Conservation (phyloP, 1,140 invertebrate species). For the Drosophila sucinea region DNA sequence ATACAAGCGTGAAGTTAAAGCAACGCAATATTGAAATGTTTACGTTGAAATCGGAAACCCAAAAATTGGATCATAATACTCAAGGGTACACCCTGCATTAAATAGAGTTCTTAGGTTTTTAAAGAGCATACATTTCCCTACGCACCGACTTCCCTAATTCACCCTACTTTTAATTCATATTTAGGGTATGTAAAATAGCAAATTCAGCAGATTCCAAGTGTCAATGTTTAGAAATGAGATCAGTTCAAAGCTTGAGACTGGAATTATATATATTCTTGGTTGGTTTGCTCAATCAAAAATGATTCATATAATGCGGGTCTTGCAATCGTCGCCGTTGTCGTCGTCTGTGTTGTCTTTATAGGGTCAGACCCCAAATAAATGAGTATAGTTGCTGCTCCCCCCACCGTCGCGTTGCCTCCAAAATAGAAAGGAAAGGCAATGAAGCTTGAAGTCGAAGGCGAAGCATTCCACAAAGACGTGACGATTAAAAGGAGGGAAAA, state of each 20-base stretch:
- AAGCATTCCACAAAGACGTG: conserved; percentile 6
- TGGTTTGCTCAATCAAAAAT: conserved; percentile 12
- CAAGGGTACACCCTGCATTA: too few species aligned
- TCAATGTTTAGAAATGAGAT: conserved; percentile 8
- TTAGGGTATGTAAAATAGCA: background rate
- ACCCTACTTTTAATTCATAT: too few species aligned
- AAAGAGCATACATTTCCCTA: too few species aligned
- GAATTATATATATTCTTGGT: conserved; percentile 15
- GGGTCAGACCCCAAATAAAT: conserved; percentile 42
- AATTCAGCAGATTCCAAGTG: conserved; percentile 2
- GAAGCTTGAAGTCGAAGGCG: conserved; percentile 12
- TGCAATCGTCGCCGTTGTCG: conserved; percentile 11
- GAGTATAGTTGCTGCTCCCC: conserved; percentile 2
- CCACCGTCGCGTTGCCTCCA: background rate
- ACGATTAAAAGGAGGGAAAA: conserved; percentile 3
- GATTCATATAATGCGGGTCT: conserved; percentile 2
- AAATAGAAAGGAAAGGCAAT: conserved; percentile 29
- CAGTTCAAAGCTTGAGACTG: background rate
- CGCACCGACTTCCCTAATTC: too few species aligned
- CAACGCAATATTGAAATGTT: too few species aligned
- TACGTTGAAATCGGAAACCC: too few species aligned
- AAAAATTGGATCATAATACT: too few species aligned
- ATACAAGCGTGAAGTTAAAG: too few species aligned
- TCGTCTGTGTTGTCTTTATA: conserved; percentile 27
- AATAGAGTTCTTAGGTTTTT: too few species aligned